Evolutionary conservation across 2,888 invertebrate genomes (phyloP).

Genomic region (Altica lythri): DNA sequence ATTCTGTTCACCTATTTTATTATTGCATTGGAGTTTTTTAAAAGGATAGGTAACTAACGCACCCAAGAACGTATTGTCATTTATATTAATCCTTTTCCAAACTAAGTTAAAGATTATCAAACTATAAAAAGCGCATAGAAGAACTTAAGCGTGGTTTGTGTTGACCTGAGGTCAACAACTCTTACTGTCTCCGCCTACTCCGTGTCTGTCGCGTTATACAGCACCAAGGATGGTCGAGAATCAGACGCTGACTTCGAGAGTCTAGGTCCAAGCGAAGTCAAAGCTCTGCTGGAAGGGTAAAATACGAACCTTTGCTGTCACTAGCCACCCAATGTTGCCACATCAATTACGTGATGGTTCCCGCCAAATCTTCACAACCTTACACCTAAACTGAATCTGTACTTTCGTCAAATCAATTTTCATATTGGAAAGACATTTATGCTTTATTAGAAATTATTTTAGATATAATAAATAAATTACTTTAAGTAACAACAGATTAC

Average conservation of each 20-base stretch:
- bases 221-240: conserved; percentile 43
- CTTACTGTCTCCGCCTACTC: conserved; percentile 58
- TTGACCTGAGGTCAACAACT: conserved; percentile 60
- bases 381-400: too few species aligned
- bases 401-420: too few species aligned
- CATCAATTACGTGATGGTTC: not conserved
- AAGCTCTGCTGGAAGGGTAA: conserved; percentile 32
- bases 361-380: conserved; percentile 17
- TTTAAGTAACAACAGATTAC: not conserved
- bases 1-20: too few species aligned
- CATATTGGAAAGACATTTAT: too few species aligned
- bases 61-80: too few species aligned
- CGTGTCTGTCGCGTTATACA: conserved; percentile 52
- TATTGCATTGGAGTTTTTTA: too few species aligned
- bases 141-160: conserved; percentile 53
- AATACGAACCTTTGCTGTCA: conserved; percentile 27
- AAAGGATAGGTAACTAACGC: too few species aligned
- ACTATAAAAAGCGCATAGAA: conserved; percentile 52
- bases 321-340: conserved; percentile 20
- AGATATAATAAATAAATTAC: too few species aligned
- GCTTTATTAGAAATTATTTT: too few species aligned
- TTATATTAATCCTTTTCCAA: too few species aligned
- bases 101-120: too few species aligned
- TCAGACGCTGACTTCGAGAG: conserved; percentile 23
- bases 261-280: conserved; percentile 31